phyloP scores from a whole-genome alignment of 2,113 vertebrate genomes.

The Crotalus horridus region DNA sequence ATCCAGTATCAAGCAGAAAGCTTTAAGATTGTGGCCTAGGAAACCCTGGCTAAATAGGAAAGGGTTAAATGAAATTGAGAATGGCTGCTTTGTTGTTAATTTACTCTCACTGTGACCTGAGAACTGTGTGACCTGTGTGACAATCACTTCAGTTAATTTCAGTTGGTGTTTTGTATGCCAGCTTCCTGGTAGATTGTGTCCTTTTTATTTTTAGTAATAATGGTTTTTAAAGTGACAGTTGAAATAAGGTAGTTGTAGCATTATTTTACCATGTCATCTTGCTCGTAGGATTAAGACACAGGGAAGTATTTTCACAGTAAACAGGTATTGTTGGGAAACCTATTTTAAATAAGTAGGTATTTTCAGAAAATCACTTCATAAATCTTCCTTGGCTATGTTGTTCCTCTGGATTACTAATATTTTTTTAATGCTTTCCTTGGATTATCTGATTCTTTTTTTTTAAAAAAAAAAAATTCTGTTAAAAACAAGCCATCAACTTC shows the following conservation, averaged over 20 bases:
- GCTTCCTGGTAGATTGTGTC: not conserved
- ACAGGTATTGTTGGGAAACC: not conserved
- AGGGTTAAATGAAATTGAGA: not conserved
- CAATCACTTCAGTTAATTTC: not conserved
- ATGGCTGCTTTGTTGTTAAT: not conserved
- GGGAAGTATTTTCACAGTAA: not conserved
- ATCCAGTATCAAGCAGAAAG: not conserved
- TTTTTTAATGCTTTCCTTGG: not conserved
- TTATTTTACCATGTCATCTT: not conserved
- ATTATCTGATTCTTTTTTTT: not conserved
- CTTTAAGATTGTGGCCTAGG: not conserved
- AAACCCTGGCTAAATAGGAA: not conserved
- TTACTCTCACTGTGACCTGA: not conserved
- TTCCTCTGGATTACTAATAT: not conserved
- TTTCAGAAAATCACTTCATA: not conserved
- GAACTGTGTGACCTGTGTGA: not conserved
- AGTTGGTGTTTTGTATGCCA: not conserved
- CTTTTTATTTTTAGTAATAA: not conserved
- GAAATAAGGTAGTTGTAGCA: not conserved
- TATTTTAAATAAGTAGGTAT: not conserved
- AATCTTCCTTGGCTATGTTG: not conserved
- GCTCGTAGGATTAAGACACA: not conserved
- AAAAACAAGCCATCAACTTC: not conserved
- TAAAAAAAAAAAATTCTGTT: not conserved
- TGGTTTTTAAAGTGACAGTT: conserved; percentile 8